Conservation (phyloP, 1,140 invertebrate species). For the Drosophila nebulosa region DNA sequence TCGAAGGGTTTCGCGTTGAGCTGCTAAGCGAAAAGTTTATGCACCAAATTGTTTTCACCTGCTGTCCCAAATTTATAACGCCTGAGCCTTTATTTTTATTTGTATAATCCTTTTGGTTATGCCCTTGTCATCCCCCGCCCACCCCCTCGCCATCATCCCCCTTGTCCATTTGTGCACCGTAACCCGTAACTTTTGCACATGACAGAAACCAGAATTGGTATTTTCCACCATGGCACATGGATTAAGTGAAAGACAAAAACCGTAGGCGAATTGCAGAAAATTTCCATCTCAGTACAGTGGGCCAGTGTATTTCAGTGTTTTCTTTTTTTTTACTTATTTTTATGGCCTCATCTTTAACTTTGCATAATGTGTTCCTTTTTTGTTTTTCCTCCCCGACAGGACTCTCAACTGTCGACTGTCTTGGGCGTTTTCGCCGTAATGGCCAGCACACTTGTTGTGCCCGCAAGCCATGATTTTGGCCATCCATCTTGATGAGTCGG, state of each 20-base stretch:
- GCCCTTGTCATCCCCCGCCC: conserved; percentile 11
- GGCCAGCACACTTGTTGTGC: conserved; percentile 63
- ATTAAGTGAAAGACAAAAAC: conserved; percentile 72
- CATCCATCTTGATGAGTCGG: conserved; percentile 46
- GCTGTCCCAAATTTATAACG: conserved; percentile 75
- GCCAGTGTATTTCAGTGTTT: neutral
- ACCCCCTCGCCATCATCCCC: neutral
- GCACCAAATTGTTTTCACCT: conserved; percentile 77
- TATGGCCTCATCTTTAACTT: conserved; percentile 52
- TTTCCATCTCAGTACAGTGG: conserved; percentile 51
- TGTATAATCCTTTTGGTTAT: conserved; percentile 75
- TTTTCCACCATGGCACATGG: conserved; percentile 64
- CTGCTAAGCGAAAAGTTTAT: conserved; percentile 76
- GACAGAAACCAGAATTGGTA: conserved; percentile 71
- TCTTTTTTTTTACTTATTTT: conserved; percentile 15
- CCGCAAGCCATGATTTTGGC: conserved; percentile 28
- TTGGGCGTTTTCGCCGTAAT: conserved; percentile 23
- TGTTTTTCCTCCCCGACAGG: neutral
- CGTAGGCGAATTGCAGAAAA: conserved; percentile 41
- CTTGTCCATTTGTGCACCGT: neutral
- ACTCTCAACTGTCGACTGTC: conserved; percentile 11
- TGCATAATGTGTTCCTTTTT: conserved; percentile 58
- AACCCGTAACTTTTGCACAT: conserved; percentile 64
- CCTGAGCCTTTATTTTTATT: conserved; percentile 69
- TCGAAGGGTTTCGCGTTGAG: conserved; percentile 35